Base-by-base conservation (phyloP, 2,888 invertebrate genomes). In the Escarpia spicata region DNA sequence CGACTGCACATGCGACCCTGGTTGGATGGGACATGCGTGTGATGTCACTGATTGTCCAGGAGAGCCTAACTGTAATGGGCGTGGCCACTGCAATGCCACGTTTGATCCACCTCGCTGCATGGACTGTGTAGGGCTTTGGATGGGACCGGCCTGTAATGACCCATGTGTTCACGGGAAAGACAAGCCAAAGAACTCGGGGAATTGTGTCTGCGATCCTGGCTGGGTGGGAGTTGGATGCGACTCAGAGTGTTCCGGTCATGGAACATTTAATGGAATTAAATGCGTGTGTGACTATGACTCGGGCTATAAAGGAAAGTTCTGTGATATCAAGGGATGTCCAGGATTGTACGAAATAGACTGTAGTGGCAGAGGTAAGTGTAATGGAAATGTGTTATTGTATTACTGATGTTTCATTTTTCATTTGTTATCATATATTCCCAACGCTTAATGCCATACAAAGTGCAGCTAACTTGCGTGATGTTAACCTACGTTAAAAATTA, bases 311-410 rank as follows among this genome's bases (percentile, higher is more conserved):
- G 95, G 93, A 26, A 19, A 12, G 31, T 92, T 95, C 15, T 95
- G 95, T 93, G 95, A 95, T 91, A 94, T 95, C 1, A 95, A 95
- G 10, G 95, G 95, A 19, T 95, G 95, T 92, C 95, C 95, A 90
- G 95, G 95, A 75, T 75, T 75, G 75, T 26, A 75, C 75, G 75
- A 75, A 75, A 15, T 75, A 2, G 75, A 75, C 8, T 95, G 95
- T 92, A 95, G 95, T 92, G 95, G 94, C 10, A 95, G 95, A 94
- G 95, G 95, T 95, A 44, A 92, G 26, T 75, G 75, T 75, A 75
- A 75, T 26, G 6, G 19, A 19, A 12, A 75, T 75, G 75, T 75
- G 6, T 75, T 75, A 75, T 26, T 75, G 19, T 15, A n/a, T 75
- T 26, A n/a, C 75, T 26, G 15, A 8, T 75, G 6, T 75, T 15